Base-by-base conservation (phyloP, 2,113 vertebrate genomes). In the Alethe diademata region DNA sequence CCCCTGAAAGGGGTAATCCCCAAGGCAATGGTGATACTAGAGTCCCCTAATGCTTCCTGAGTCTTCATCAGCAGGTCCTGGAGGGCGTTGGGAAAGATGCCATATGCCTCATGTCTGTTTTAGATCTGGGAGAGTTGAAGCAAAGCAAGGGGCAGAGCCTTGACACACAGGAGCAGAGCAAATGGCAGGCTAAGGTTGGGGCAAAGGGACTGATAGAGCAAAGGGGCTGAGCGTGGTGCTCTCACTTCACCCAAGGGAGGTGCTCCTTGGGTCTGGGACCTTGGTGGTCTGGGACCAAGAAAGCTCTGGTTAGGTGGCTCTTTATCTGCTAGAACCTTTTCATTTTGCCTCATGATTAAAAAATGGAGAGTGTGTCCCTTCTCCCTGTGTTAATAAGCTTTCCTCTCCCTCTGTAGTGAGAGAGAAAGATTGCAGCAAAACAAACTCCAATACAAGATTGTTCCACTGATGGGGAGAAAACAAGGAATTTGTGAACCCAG, bases 81-180 rank as follows among this genome's bases (percentile, higher is more conserved):
- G 54, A 86, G 60, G 54, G 82, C 54, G 88, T 65, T 79, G 64
- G 35, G 64, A 53, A 73, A 57, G 45, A 33, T 9, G 10, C 24
- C 0, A 0, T 25, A 2, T 18, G 18, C 17, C 5, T 61, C 23
- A 15, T 0, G 0, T 12, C 25, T 53, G 1, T 81, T 81, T 91
- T 54, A 51, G 19, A 31, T 36, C 53, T 58, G 43, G 43, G 31
- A 70, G 13, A 19, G 17, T 38, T 43, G 48, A 47, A 70, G 51
- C 14, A 58, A 75, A 86, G 56, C 1, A 1, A 24, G 17, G 22
- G 14, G 3, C 36, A 72, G 79, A 72, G 50, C 51, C 33, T 57
- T 66, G 51, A 29, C 40, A 14, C 29, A 35, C 36, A 67, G 40
- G 35, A 78, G 22, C 4, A 65, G 56, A 86, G 28, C 42, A 88